Evolutionary conservation across 2,113 vertebrate genomes (phyloP), one percentile per base, ranked within the genome.

Genomic region (Trichomycterus rosablanca): DNA sequence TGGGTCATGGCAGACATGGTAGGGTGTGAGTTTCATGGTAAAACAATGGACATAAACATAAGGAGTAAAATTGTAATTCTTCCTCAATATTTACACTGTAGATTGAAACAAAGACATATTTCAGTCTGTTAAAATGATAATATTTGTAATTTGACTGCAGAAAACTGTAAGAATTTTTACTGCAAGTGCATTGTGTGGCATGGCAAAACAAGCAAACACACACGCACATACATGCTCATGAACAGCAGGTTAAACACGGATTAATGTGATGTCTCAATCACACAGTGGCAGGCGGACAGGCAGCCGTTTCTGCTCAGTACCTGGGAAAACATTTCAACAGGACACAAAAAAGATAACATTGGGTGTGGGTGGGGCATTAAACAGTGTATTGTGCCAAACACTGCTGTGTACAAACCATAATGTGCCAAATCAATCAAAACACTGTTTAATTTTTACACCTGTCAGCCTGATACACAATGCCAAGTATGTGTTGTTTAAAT

Each of bases 251-350:
- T 83, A 84, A 87, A 88, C 87, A 86, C 74, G 83, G 84, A 86
- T 84, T 85, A 86, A 76, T 66, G 79, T 84, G 87, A 89, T 74
- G 83, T 86, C 84, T 88, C 85, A 84, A 86, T 89, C 83, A 77
- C 67, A 67, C 56, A 59, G 57, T 83, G 81, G 76, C 82, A 87
- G 77, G 44, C 66, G 83, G 83, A 83, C 81, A 78, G 72, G 70
- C 76, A 14, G 18, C 59, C 66, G 9, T 68, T 62, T 49, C 11
- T 22, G 12, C 49, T 49, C 59, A 64, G 28, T 59, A 60, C 50
- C 58, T 62, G 52, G 55, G 67, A 67, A 51, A 56, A 54, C 52
- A 54, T 58, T 63, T 63, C 12, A 34, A 61, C 64, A 40, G 44
- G 24, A 56, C 26, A 35, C 18, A 10, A 14, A 30, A n/a, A 2